phyloP scores from a whole-genome alignment of 2,113 vertebrate species.

The Lagenorhynchus albirostris region DNA sequence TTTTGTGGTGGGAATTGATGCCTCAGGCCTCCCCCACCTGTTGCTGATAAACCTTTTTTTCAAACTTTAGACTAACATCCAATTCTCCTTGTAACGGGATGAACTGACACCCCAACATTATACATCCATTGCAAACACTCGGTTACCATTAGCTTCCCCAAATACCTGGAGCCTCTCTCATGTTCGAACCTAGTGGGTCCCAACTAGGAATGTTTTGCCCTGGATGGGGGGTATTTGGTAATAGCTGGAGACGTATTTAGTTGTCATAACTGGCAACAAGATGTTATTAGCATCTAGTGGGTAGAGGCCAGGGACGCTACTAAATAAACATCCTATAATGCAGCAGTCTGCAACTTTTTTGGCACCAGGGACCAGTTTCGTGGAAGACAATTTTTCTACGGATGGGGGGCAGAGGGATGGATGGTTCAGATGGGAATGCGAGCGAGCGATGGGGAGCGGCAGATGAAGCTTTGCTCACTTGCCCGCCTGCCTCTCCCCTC shows the following conservation, averaged over 20 bases:
- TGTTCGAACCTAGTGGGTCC: background rate
- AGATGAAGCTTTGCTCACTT: too few species aligned
- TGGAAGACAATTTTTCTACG: too few species aligned
- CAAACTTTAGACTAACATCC: background rate
- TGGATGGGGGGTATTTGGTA: background rate
- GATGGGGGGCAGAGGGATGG: too few species aligned
- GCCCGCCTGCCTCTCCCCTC: too few species aligned
- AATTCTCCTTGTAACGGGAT: background rate
- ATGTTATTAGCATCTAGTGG: background rate
- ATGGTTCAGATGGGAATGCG: too few species aligned
- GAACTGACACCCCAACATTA: background rate
- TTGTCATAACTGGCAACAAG: background rate
- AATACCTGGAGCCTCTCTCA: background rate
- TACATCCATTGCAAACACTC: background rate
- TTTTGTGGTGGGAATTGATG: background rate
- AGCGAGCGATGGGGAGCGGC: too few species aligned
- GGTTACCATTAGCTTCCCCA: background rate
- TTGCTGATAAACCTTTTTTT: background rate
- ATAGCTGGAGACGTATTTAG: background rate
- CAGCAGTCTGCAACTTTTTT: too few species aligned
- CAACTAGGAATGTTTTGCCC: background rate
- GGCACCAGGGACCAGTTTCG: too few species aligned
- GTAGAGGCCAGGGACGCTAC: background rate
- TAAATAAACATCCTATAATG: background rate
- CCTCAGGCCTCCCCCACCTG: background rate